These are phyloP conservation scores for Stegana nigrithorax DNA, from an alignment of 2,888 invertebrate species.

Conservation along the genomic window DNA sequence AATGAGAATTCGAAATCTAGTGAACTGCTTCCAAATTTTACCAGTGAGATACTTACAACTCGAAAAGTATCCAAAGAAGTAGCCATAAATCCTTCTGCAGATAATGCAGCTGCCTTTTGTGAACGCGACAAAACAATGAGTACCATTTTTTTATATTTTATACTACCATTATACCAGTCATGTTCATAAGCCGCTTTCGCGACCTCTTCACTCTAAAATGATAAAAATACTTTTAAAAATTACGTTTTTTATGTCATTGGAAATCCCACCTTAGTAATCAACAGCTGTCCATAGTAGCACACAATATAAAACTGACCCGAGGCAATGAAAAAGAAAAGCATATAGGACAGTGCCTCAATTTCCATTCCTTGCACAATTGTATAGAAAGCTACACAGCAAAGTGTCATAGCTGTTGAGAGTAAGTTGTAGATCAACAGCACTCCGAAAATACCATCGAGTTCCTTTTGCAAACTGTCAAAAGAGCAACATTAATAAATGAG, in stretches of 20 bases:
- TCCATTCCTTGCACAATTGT: slow-evolving; percentile 13
- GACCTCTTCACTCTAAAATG: slow-evolving; percentile 50
- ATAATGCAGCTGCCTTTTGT: slow-evolving; percentile 44
- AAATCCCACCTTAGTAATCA: slow-evolving; percentile 4
- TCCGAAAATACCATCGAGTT: too few relatives aligned
- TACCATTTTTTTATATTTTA: slow-evolving; percentile 48
- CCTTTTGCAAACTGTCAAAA: too few relatives aligned
- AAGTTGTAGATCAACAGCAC: slow-evolving; percentile 28
- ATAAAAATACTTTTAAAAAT: too few relatives aligned
- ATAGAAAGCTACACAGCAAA: slow-evolving; percentile 28
- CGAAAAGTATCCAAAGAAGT: slow-evolving; percentile 51
- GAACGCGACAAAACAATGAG: slow-evolving; percentile 47
- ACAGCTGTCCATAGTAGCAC: slow-evolving; percentile 24
- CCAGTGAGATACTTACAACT: too few relatives aligned
- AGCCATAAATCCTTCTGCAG: slow-evolving; percentile 49
- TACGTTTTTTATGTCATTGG: too few relatives aligned
- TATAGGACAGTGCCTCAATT: background rate
- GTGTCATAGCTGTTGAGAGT: slow-evolving; percentile 24
- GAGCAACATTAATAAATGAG: too few relatives aligned
- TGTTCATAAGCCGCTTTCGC: slow-evolving; percentile 45
- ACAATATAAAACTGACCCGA: slow-evolving; percentile 27
- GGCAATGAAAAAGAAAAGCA: slow-evolving; percentile 21
- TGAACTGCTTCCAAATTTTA: too few relatives aligned
- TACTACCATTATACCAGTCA: slow-evolving; percentile 49
- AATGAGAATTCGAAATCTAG: too few relatives aligned